Conservation (phyloP, 2,113 vertebrate genomes). For the Tyrannus savana region DNA sequence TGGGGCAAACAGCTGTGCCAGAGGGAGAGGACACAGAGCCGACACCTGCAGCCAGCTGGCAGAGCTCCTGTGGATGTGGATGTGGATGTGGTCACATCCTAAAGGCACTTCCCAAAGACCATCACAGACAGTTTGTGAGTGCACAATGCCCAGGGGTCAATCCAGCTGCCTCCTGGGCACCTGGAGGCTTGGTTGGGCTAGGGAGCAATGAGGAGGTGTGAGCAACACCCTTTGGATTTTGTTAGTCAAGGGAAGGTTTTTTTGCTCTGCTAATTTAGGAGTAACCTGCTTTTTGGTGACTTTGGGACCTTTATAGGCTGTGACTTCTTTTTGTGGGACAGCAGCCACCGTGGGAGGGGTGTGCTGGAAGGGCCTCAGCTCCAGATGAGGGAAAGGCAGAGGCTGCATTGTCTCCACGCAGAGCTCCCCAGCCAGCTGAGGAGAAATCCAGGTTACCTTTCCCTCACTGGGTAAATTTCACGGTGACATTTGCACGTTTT, state of each 20-base stretch:
- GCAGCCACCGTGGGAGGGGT: neutral
- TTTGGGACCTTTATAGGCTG: neutral
- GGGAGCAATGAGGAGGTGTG: accelerated
- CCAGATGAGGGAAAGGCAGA: neutral
- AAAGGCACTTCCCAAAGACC: neutral
- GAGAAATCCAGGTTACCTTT: conserved; percentile 14
- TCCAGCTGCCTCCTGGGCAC: neutral
- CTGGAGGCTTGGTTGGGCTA: neutral
- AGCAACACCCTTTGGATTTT: neutral
- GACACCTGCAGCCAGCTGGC: neutral
- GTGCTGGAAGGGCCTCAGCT: neutral
- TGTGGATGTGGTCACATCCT: neutral
- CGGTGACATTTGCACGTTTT: conserved; percentile 22
- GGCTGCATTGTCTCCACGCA: neutral
- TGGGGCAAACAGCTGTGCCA: neutral
- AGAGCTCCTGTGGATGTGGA: neutral
- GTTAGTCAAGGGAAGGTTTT: neutral
- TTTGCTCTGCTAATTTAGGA: neutral
- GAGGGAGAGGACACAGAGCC: neutral
- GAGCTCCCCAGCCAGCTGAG: neutral
- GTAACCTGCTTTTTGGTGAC: neutral
- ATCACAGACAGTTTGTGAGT: accelerated
- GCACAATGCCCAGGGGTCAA: neutral
- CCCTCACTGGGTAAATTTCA: conserved; percentile 25
- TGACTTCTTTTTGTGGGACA: neutral